phyloP scores from a whole-genome alignment of 2,113 vertebrate species.

The Neogale vison region DNA sequence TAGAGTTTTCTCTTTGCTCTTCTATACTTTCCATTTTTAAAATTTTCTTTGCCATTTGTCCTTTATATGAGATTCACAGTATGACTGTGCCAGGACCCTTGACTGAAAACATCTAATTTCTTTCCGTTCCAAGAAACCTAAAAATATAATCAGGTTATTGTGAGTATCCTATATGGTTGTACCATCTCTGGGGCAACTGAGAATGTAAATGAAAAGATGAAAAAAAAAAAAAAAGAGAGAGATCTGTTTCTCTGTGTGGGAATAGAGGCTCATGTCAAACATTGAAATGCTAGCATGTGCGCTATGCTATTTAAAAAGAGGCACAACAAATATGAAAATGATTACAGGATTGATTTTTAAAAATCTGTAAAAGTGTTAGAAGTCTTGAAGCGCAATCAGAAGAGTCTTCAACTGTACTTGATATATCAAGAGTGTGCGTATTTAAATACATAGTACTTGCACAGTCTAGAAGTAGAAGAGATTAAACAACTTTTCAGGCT shows the following conservation, averaged over 20 bases:
- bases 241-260: neutral
- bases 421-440: neutral
- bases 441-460: neutral
- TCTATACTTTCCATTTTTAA: neutral
- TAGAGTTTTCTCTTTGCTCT: neutral
- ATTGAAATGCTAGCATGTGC: neutral
- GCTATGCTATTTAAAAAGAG: neutral
- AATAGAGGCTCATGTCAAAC: neutral
- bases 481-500: neutral
- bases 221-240: neutral
- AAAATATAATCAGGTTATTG: neutral
- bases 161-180: neutral
- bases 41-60: neutral
- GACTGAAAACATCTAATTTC: neutral
- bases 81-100: neutral
- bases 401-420: neutral
- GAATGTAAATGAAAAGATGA: neutral
- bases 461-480: neutral
- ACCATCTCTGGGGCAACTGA: neutral
- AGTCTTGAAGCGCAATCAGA: neutral
- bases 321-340: conserved; percentile 7
- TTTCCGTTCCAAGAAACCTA: neutral
- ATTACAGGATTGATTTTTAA: conserved; percentile 12
- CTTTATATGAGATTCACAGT: conserved; percentile 20
- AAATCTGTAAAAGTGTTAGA: neutral